Evolutionary conservation across 2,113 vertebrate genomes (phyloP).

Genomic region (Corythoichthys haematopterus): DNA sequence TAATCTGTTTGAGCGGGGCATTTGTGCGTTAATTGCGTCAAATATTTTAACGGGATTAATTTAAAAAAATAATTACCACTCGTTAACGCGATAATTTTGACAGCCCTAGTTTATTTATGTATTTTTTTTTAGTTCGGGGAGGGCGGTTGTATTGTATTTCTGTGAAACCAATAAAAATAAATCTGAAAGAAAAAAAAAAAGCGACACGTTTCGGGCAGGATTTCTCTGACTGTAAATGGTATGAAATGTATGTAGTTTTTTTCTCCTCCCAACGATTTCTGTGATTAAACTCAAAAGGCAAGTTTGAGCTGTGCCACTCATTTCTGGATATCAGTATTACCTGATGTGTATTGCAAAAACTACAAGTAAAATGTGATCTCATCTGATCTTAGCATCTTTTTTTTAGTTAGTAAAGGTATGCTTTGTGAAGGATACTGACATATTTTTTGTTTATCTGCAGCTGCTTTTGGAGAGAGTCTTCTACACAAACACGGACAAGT

Average conservation of each 20-base stretch:
- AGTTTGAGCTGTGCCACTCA: not conserved
- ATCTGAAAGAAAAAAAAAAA: no score
- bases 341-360: not conserved
- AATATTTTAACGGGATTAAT: no score
- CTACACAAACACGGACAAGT: conserved; percentile 32
- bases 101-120: no score
- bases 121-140: no score
- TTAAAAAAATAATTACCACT: no score
- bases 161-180: no score
- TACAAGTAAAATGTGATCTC: not conserved
- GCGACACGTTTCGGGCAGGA: no score
- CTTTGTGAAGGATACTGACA: not conserved
- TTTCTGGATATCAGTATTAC: not conserved
- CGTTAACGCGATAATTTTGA: no score
- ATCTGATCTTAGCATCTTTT: not conserved
- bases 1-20: no score
- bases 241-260: not conserved
- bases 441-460: conserved; percentile 38
- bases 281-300: not conserved
- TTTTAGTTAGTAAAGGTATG: not conserved
- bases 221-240: no score
- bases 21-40: no score
- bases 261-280: not conserved
- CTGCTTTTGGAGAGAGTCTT: conserved; percentile 17
- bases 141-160: no score